phyloP scores from a whole-genome alignment of 2,113 vertebrate species.

The Petaurus breviceps region DNA sequence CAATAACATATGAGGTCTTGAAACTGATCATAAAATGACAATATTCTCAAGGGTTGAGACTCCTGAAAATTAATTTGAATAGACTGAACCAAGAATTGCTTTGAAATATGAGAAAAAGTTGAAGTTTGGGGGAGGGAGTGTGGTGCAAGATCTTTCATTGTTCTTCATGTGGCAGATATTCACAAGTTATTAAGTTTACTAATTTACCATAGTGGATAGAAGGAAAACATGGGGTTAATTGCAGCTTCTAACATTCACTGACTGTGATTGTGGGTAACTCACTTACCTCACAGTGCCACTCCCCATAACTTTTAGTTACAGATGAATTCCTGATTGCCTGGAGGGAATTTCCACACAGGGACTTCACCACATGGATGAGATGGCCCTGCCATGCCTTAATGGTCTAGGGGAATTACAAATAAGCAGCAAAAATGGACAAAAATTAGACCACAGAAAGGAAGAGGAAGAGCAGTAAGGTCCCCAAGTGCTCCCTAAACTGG shows the following conservation, averaged over 20 bases:
- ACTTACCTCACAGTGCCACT: not conserved
- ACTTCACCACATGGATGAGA: not conserved
- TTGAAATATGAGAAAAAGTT: not conserved
- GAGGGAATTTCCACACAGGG: not conserved
- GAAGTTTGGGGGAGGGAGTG: not conserved
- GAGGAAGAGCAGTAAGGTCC: conserved; percentile 47
- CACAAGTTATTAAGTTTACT: not conserved
- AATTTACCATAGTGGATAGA: not conserved
- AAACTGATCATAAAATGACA: not conserved
- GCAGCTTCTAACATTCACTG: not conserved
- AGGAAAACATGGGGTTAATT: not conserved
- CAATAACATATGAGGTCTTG: not conserved
- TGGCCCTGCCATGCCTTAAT: not conserved
- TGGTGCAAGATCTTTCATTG: not conserved
- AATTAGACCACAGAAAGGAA: conserved; percentile 49
- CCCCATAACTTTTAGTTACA: not conserved
- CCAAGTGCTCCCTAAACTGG: conserved; percentile 54
- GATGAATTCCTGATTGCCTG: not conserved
- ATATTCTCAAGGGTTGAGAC: not conserved
- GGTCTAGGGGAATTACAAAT: not conserved
- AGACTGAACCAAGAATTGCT: not conserved
- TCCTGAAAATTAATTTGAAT: not conserved
- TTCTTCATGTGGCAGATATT: not conserved
- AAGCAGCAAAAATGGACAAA: conserved; percentile 38
- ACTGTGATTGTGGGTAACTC: not conserved